phyloP scores from a whole-genome alignment of 2,888 invertebrate species.

The Pedicia rivosa region DNA sequence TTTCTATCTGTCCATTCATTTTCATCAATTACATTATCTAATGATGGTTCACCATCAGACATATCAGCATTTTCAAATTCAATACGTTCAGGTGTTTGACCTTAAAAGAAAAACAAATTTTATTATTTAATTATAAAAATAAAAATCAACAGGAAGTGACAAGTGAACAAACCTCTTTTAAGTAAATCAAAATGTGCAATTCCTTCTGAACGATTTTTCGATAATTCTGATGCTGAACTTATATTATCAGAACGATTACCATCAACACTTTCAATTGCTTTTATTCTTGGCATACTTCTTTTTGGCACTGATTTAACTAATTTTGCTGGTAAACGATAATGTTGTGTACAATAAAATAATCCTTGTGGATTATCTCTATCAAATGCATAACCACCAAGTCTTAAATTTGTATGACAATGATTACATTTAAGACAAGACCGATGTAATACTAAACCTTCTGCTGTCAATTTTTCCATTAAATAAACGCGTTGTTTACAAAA shows the following conservation, averaged over 20 bases:
- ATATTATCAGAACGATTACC: conserved; percentile 15
- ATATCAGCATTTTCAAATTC: conserved; percentile 61
- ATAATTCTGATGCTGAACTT: conserved; percentile 28
- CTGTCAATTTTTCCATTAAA: conserved; percentile 78
- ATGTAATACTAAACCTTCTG: conserved; percentile 83
- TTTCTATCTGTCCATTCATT: conserved; percentile 93
- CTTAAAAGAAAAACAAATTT: conserved; percentile 25
- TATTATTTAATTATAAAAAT: too few relatives aligned
- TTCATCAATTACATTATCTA: conserved; percentile 70
- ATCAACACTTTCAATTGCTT: neutral
- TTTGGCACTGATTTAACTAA: conserved; percentile 19
- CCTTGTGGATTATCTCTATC: conserved; percentile 51
- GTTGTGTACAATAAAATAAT: conserved; percentile 59
- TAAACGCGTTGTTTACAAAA: conserved; percentile 88
- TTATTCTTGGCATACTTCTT: conserved; percentile 1
- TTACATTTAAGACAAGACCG: conserved; percentile 89
- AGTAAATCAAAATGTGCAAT: conserved; percentile 24
- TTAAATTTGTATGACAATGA: conserved; percentile 71
- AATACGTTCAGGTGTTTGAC: conserved; percentile 60
- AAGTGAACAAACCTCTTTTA: too few relatives aligned
- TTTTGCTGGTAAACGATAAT: conserved; percentile 48
- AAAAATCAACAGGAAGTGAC: too few relatives aligned
- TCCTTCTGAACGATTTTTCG: conserved; percentile 32
- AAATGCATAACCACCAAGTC: conserved; percentile 58
- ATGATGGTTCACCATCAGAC: conserved; percentile 43